Evolutionary conservation across 2,113 vertebrate species (phyloP).

Genomic region (Heterocephalus glaber): DNA sequence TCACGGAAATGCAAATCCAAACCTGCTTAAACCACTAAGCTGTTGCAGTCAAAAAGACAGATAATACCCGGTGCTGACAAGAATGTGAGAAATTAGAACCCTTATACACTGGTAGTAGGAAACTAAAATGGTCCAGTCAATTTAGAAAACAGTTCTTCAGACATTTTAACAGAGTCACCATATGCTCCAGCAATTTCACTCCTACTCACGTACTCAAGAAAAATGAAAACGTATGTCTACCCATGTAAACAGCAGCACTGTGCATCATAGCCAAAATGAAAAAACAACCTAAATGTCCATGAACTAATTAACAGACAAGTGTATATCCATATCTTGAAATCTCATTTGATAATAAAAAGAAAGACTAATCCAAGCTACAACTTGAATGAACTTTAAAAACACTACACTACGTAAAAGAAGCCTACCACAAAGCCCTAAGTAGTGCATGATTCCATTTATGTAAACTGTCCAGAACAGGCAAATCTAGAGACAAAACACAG

Average conservation of each 20-base stretch:
- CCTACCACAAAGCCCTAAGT: not conserved
- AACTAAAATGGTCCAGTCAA: not conserved
- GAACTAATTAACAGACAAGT: not conserved
- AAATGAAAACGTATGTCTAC: not conserved
- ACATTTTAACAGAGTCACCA: not conserved
- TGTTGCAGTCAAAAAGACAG: not conserved
- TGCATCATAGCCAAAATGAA: not conserved
- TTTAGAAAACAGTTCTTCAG: not conserved
- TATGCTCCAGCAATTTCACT: not conserved
- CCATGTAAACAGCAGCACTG: not conserved
- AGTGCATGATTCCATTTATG: not conserved
- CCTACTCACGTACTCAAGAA: not conserved
- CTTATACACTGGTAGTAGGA: not conserved
- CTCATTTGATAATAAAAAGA: not conserved
- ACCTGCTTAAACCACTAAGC: not conserved
- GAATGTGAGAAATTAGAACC: not conserved
- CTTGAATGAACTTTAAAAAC: not conserved
- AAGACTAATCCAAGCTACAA: not conserved
- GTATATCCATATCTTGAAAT: not conserved
- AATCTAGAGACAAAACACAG: not conserved
- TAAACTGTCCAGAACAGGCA: not conserved
- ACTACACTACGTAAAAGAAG: not conserved
- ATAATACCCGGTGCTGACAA: not conserved
- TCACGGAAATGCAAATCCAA: slow-evolving; percentile 29
- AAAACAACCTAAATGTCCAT: not conserved